A percentile compares a stretch with the other conserved stretches of the same genome.
Evolutionary conservation across 2,888 invertebrate species (phyloP).

Genomic region (Orthosia incerta): DNA sequence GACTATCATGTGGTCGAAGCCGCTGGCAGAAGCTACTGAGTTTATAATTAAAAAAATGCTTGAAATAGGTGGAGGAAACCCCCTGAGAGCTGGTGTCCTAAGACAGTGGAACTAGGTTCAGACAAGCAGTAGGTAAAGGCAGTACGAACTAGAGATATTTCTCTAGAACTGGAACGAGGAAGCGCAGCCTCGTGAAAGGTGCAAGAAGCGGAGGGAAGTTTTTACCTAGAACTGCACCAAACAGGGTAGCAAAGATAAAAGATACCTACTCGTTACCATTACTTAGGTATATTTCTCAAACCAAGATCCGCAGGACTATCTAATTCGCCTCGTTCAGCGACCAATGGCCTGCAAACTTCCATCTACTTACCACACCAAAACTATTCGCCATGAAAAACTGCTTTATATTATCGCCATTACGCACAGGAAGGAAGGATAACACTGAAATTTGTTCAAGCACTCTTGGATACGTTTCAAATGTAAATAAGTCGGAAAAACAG

Average conservation of each 20-base stretch:
- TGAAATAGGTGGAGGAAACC: background rate
- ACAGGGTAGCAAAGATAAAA: too few relatives aligned
- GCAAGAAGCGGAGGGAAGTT: too few relatives aligned
- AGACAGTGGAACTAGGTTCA: too few relatives aligned
- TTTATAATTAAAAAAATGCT: background rate
- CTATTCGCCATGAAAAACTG: conserved; percentile 55
- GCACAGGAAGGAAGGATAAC: conserved; percentile 65
- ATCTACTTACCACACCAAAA: conserved; percentile 50
- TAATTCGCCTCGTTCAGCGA: conserved; percentile 28
- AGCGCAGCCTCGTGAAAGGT: too few relatives aligned
- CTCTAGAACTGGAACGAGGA: too few relatives aligned
- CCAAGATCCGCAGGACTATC: background rate
- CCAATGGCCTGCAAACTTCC: conserved; percentile 24
- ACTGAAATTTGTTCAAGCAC: conserved; percentile 62
- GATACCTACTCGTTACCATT: background rate
- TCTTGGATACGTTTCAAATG: conserved; percentile 73
- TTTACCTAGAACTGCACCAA: too few relatives aligned
- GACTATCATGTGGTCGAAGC: background rate
- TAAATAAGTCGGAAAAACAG: conserved; percentile 78
- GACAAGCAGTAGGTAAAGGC: too few relatives aligned
- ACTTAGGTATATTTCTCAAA: background rate
- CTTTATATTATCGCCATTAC: conserved; percentile 62
- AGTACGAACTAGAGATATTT: too few relatives aligned
- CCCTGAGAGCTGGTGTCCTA: too few relatives aligned
- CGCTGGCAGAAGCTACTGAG: background rate